A percentile compares a stretch with the other conserved stretches of the same genome.
Conservation (phyloP, 2,797 vertebrate genomes). For the Acanthurus lineatus region DNA sequence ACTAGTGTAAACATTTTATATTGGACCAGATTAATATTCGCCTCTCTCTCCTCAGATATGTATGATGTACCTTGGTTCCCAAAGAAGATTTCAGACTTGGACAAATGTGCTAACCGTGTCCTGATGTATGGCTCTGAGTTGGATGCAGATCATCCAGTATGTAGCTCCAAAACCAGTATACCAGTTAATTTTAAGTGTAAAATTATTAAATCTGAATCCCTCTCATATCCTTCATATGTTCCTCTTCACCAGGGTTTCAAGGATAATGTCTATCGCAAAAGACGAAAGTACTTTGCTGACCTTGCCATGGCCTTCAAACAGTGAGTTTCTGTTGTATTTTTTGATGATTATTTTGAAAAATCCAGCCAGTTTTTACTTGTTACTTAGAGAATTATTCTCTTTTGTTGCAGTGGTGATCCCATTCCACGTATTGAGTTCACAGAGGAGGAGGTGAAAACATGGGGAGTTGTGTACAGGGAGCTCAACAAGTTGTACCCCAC, state of each 20-base stretch:
- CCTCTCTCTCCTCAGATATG: constrained; percentile 84
- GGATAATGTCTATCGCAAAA: constrained; percentile 95
- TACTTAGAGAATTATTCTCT: constrained; percentile 14
- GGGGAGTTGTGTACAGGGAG: constrained; percentile 96
- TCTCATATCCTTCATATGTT: constrained; percentile 1
- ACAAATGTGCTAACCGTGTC: constrained; percentile 95
- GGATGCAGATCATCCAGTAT: constrained; percentile 97
- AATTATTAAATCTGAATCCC: background rate
- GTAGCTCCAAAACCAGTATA: constrained; percentile 23
- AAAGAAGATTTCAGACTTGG: constrained; percentile 97
- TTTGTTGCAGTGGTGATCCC: constrained; percentile 88
- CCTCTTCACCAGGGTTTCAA: constrained; percentile 92
- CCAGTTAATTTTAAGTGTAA: background rate
- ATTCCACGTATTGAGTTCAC: constrained; percentile 96
- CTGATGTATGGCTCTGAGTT: constrained; percentile 97
- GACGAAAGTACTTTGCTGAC: constrained; percentile 95
- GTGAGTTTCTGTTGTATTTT: constrained; percentile 81
- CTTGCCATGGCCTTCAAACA: constrained; percentile 93
- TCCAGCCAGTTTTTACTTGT: background rate
- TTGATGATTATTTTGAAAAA: background rate
- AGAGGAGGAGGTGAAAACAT: constrained; percentile 96
- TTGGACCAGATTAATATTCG: background rate
- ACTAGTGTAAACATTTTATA: background rate
- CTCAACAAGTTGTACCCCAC: constrained; percentile 96
- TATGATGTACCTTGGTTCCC: constrained; percentile 95